phyloP scores from a whole-genome alignment of 2,797 vertebrate species.

The Propithecus deckenii region DNA sequence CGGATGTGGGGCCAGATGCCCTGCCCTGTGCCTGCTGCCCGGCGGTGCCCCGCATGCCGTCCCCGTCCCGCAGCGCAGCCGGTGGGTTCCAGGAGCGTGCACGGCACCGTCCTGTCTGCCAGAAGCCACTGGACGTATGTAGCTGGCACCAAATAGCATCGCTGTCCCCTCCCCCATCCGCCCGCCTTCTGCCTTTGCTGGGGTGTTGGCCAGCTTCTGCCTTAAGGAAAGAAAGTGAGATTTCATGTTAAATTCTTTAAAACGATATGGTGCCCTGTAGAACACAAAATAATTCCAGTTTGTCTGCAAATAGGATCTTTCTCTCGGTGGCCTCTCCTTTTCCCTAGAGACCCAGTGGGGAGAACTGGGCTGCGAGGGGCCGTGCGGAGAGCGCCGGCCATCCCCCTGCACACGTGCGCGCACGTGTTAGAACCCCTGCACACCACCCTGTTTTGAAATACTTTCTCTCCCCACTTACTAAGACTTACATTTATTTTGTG shows the following conservation, averaged over 20 bases:
- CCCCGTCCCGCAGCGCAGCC: neutral
- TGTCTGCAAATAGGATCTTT: neutral
- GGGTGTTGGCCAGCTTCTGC: neutral
- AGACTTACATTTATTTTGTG: neutral
- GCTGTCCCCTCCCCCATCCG: neutral
- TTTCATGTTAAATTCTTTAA: neutral
- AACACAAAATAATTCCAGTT: neutral
- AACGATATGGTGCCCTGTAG: neutral
- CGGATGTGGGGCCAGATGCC: accelerated
- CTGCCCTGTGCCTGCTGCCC: neutral
- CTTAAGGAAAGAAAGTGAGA: neutral
- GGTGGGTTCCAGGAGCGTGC: neutral
- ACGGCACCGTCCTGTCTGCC: neutral
- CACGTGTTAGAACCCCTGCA: no score
- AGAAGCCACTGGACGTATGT: neutral
- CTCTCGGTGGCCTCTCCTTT: neutral
- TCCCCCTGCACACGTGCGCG: no score
- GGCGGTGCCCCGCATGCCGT: accelerated
- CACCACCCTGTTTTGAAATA: neutral
- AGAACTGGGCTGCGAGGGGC: neutral
- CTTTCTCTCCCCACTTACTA: neutral
- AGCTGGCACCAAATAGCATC: neutral
- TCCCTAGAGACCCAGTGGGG: neutral
- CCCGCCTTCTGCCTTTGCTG: neutral
- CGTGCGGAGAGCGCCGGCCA: accelerated